Evolutionary conservation across 2,113 vertebrate genomes (phyloP), one percentile per base, ranked within the genome.

Genomic region (Psilopogon haemacephalus): DNA sequence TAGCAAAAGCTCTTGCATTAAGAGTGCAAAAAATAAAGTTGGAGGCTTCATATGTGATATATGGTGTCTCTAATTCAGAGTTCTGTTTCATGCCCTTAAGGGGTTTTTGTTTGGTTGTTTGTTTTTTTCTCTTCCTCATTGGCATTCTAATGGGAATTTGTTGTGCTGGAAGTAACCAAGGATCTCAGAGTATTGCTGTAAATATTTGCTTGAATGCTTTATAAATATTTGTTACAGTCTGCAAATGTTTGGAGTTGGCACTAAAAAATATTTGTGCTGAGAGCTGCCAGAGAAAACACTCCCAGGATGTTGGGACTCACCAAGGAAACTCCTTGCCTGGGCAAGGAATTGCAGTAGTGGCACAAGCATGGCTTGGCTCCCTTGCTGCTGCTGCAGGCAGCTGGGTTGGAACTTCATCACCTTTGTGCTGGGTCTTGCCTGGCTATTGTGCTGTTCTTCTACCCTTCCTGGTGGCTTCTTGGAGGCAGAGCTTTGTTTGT

Each of bases 261-360:
- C 26, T 84, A 59, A 73, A 73, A 94, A 84, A 67, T 84, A 55
- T 55, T 74, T 94, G 27, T 42, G n/a, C 23, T 17, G 84, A 21
- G 26, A 52, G 15, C 28, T 73, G 24, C 15, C 28, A 40, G 42
- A 82, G 42, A 50, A 52, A 82, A 44, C 15, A 44, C 16, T 79
- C 6, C 9, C 20, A 21, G 11, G 18, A 6, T 46, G 9, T 9
- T 62, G 35, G 21, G 32, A 44, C 63, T 81, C 93, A 14, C 58
- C 19, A 70, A 56, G 44, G 74, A 59, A 67, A 62, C 7, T 12
- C 11, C 74, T 33, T 33, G 17, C 50, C 40, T 71, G 33, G 21
- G 16, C 21, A 30, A 46, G 52, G 37, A 30, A 11, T 17, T 32
- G 16, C 15, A 59, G 15, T 15, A 19, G 21, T 35, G 50, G 15